Evolutionary conservation across 2,113 vertebrate genomes (phyloP).

Genomic region (Heterotilapia buettikoferi): DNA sequence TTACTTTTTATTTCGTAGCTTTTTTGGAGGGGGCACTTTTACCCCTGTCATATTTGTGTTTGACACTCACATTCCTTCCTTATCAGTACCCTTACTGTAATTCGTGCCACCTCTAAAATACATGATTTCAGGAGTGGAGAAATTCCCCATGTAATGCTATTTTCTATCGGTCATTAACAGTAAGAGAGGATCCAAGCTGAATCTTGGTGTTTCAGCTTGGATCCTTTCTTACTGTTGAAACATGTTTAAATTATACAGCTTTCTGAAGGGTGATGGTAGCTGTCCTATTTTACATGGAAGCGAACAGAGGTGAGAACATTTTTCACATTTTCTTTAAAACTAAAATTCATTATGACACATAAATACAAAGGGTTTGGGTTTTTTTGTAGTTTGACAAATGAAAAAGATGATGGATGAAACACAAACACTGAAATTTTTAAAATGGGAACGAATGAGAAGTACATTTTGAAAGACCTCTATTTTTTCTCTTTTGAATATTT

Average conservation of each 20-base stretch:
- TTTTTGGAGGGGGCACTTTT: background rate
- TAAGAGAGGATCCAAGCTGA: background rate
- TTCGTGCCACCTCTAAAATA: background rate
- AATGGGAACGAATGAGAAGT: rapidly evolving
- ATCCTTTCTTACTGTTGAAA: background rate
- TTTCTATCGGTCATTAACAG: background rate
- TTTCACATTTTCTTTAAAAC: background rate
- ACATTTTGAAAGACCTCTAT: background rate
- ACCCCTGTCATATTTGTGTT: rapidly evolving
- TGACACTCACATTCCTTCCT: background rate
- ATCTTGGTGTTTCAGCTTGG: background rate
- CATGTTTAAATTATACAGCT: background rate
- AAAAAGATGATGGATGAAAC: background rate
- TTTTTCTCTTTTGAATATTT: background rate
- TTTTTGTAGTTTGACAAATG: background rate
- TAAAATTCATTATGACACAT: background rate
- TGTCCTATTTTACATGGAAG: background rate
- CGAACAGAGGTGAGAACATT: background rate
- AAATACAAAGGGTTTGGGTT: background rate
- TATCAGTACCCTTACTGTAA: background rate
- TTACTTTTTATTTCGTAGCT: background rate
- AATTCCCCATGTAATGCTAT: rapidly evolving
- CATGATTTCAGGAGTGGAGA: rapidly evolving
- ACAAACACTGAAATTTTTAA: background rate
- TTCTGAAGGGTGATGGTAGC: background rate